Conservation (phyloP, 2,797 vertebrate species). For the Acanthis flammea region DNA sequence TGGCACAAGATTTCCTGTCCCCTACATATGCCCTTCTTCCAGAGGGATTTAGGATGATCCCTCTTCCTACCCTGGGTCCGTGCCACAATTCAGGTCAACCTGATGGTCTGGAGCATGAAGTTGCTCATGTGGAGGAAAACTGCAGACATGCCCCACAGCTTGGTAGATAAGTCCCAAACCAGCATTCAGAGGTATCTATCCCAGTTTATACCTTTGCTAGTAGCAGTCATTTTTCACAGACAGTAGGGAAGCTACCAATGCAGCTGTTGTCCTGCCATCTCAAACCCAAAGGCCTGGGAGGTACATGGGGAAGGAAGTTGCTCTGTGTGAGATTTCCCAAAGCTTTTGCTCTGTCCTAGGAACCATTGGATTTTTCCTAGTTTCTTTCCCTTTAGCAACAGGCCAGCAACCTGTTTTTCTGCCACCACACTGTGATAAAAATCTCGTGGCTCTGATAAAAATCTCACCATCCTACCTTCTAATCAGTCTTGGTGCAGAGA, state of each 20-base stretch:
- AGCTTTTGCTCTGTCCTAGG: background rate
- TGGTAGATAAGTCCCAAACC: background rate
- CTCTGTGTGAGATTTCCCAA: background rate
- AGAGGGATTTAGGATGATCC: background rate
- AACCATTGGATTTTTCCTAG: background rate
- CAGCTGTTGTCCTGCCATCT: background rate
- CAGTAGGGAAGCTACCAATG: background rate
- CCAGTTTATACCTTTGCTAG: background rate
- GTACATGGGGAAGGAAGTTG: background rate
- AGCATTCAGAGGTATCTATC: background rate
- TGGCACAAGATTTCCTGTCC: background rate
- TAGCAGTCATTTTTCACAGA: background rate
- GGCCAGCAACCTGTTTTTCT: background rate
- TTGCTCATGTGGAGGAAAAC: background rate
- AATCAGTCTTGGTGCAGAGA: background rate
- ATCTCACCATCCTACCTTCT: constrained; percentile 19
- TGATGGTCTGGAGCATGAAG: background rate
- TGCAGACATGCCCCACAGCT: background rate
- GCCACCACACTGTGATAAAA: constrained; percentile 1
- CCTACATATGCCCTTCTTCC: background rate
- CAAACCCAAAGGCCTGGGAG: background rate
- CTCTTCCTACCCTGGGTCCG: background rate
- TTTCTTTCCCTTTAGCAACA: constrained; percentile 5
- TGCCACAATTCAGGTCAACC: background rate
- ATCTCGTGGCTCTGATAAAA: constrained; percentile 5